Evolutionary conservation across 2,888 invertebrate species (phyloP).

Genomic region (Xiphydria camelus): DNA sequence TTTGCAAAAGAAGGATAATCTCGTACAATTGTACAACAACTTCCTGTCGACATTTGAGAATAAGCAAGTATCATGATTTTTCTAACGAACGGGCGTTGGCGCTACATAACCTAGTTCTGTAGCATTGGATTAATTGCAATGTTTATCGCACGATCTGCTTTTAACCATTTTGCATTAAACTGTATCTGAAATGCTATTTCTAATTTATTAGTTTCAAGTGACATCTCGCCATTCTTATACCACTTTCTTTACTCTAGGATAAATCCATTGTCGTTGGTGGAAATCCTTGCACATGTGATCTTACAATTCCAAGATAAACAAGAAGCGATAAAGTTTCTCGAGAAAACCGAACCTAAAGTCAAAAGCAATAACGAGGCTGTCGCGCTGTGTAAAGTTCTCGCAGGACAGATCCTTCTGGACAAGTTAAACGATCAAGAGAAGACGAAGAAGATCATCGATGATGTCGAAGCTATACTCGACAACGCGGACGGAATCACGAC

Average conservation of each 20-base stretch:
- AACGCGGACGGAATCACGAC: slow-evolving; percentile 90
- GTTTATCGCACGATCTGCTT: neutral
- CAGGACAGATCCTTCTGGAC: slow-evolving; percentile 79
- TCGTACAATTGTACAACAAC: slow-evolving; percentile 86
- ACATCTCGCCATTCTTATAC: no score
- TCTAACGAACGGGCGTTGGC: no score
- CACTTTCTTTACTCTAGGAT: slow-evolving; percentile 70
- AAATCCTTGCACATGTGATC: slow-evolving; percentile 79
- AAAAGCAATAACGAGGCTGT: slow-evolving; percentile 84
- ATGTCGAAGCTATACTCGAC: slow-evolving; percentile 82
- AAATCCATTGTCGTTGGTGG: slow-evolving; percentile 88
- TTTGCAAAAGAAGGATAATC: slow-evolving; percentile 75
- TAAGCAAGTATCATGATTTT: slow-evolving; percentile 69
- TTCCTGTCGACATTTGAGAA: slow-evolving; percentile 93
- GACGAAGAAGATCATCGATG: slow-evolving; percentile 84
- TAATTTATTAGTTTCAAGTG: no score
- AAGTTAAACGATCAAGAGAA: slow-evolving; percentile 77
- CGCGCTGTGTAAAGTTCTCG: slow-evolving; percentile 85
- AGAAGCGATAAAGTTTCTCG: slow-evolving; percentile 84
- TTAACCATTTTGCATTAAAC: no score
- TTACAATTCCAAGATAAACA: slow-evolving; percentile 79
- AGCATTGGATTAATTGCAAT: slow-evolving; percentile 2
- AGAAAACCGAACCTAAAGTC: slow-evolving; percentile 86
- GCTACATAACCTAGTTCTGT: no score
- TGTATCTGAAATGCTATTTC: slow-evolving; percentile 11